Evolutionary conservation across 2,888 invertebrate species (phyloP), one percentile per base, ranked within the genome.

Genomic region (Drosophila formosana): DNA sequence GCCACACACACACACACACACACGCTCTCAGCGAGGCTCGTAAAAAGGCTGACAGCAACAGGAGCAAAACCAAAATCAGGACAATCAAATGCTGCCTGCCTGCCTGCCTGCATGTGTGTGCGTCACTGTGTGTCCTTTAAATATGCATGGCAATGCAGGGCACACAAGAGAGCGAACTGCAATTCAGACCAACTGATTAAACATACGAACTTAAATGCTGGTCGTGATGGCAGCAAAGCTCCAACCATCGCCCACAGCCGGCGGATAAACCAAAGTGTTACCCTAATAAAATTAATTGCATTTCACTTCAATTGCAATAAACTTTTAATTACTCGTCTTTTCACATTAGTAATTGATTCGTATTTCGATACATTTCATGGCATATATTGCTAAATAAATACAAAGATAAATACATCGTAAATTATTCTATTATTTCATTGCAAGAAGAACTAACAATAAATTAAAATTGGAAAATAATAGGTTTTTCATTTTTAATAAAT

Each of bases 131-230:
- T 23, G 13, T 46, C 13, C 47, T 66, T 82, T 60, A 82, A 82
- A 73, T 82, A 82, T 85, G 71, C 73, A 80, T 66, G 62, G 49
- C 71, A 76, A n/a, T 69, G 76, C 67, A 76, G 11, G 67, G 75
- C 67, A 76, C 63, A 80, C 60, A 67, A 64, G 69, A 46, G 51
- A 68, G 57, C 25, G 47, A 66, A 82, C 78, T 73, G 78, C 83
- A 86, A 66, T 85, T 66, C 57, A 62, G 72, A 66, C 63, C 50
- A 63, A 26, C 41, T 47, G 37, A 55, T 62, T 55, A 55, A 53
- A 61, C 61, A 52, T 25, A 50, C 63, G 49, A 49, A 32, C 6
- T 56, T 25, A 32, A 47, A 56, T 47, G 32, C 41, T 25, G 47
- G n/a, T 32, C 13, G 28, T 37, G n/a, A 18, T 13, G 13, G 1